phyloP scores from a whole-genome alignment of 2,113 vertebrate genomes.

The Chaetodon trifascialis region DNA sequence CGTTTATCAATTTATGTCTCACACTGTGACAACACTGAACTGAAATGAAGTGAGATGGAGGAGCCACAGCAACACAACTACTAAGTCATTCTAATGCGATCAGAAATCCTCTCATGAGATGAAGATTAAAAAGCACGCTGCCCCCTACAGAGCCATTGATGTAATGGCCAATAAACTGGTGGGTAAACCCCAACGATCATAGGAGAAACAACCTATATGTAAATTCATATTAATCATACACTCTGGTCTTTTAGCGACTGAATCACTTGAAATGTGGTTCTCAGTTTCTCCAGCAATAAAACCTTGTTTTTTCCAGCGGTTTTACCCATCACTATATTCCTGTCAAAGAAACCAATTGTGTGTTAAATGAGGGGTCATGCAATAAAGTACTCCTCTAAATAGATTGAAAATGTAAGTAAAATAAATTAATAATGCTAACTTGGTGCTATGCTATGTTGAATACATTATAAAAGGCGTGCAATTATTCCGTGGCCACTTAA shows the following conservation, averaged over 20 bases:
- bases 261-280: not conserved
- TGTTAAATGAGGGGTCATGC: too few relatives aligned
- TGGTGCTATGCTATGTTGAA: not conserved
- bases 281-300: too few relatives aligned
- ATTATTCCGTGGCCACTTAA: too few relatives aligned
- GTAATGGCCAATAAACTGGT: not conserved
- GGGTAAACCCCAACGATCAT: not conserved
- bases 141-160: not conserved
- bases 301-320: too few relatives aligned
- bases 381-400: not conserved
- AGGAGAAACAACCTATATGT: not conserved
- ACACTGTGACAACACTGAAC: not conserved
- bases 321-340: too few relatives aligned
- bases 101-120: not conserved
- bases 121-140: not conserved
- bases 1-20: too few relatives aligned
- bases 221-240: not conserved
- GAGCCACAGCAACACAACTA: not conserved
- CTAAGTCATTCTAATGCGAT: too few relatives aligned
- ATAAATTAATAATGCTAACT: too few relatives aligned
- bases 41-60: not conserved
- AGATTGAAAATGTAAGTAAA: not conserved
- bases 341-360: too few relatives aligned
- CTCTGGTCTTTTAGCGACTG: not conserved
- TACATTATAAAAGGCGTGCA: not conserved